These are phyloP conservation scores for Sebastes trivittatus DNA, from an alignment of 2,797 vertebrate species.

Conservation along the genomic window DNA sequence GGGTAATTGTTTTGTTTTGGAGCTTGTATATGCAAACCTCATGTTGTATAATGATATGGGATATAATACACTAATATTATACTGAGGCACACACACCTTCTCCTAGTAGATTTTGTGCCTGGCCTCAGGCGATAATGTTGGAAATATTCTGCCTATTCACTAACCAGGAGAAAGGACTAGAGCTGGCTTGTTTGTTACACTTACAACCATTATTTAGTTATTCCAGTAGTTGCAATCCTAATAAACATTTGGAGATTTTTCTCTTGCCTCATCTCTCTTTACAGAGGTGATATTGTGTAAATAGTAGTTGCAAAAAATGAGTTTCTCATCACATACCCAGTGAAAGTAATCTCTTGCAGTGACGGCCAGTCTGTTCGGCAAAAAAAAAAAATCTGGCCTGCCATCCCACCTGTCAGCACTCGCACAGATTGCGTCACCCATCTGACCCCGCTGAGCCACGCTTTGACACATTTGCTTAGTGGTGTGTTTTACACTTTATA, in stretches of 20 bases:
- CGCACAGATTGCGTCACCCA: slow-evolving; percentile 63
- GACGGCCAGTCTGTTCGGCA: slow-evolving; percentile 2
- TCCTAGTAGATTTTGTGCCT: neutral
- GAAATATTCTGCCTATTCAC: neutral
- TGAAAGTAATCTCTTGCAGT: slow-evolving; percentile 18
- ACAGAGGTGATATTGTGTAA: neutral
- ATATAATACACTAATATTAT: slow-evolving; percentile 7
- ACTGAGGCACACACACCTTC: neutral
- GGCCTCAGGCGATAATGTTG: neutral
- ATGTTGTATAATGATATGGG: slow-evolving; percentile 26
- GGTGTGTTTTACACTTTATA: slow-evolving; percentile 70
- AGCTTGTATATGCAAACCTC: slow-evolving; percentile 21
- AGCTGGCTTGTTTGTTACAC: neutral
- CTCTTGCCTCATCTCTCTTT: neutral
- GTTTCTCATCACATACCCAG: slow-evolving; percentile 7
- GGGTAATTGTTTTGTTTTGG: slow-evolving; percentile 51
- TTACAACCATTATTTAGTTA: neutral
- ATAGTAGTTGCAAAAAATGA: neutral
- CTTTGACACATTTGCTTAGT: slow-evolving; percentile 71
- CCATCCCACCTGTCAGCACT: slow-evolving; percentile 73
- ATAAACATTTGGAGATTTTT: neutral
- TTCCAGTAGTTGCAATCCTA: neutral
- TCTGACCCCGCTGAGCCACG: slow-evolving; percentile 54
- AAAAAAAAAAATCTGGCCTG: slow-evolving; percentile 18
- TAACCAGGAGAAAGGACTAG: neutral